A percentile compares a stretch with the other conserved stretches of the same genome.
These are phyloP conservation scores for Steatocranus sp. DNA, from an alignment of 2,797 vertebrate genomes.

Conservation along the genomic window DNA sequence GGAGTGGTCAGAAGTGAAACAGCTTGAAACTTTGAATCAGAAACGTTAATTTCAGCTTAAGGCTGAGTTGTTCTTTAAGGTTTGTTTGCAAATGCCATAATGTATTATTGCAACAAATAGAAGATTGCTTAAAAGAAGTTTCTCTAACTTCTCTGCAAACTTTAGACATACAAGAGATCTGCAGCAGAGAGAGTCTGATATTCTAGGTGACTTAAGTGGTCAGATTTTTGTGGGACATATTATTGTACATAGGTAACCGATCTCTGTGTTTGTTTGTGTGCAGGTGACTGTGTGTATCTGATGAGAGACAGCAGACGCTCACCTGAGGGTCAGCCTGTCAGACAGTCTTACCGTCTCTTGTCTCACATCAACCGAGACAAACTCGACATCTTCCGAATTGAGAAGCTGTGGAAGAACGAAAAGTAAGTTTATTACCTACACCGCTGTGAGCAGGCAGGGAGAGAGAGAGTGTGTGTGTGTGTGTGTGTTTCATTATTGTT, in stretches of 20 bases:
- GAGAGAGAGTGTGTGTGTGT: neutral
- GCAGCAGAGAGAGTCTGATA: neutral
- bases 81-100: neutral
- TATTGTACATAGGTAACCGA: neutral
- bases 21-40: neutral
- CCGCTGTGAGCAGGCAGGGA: neutral
- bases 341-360: slow-evolving; percentile 92
- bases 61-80: neutral
- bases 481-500: neutral
- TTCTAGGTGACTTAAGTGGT: neutral
- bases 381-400: slow-evolving; percentile 98
- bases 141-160: neutral
- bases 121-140: neutral
- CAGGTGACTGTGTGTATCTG: slow-evolving; percentile 98
- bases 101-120: neutral
- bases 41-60: neutral
- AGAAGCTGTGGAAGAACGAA: slow-evolving; percentile 96
- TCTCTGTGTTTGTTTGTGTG: neutral
- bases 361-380: slow-evolving; percentile 95
- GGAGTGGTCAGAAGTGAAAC: neutral
- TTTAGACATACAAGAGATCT: neutral
- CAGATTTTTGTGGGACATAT: neutral
- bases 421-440: slow-evolving; percentile 78
- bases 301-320: slow-evolving; percentile 96
- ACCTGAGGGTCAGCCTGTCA: slow-evolving; percentile 91